phyloP scores from a whole-genome alignment of 2,113 vertebrate species.

The Silurus asotus region DNA sequence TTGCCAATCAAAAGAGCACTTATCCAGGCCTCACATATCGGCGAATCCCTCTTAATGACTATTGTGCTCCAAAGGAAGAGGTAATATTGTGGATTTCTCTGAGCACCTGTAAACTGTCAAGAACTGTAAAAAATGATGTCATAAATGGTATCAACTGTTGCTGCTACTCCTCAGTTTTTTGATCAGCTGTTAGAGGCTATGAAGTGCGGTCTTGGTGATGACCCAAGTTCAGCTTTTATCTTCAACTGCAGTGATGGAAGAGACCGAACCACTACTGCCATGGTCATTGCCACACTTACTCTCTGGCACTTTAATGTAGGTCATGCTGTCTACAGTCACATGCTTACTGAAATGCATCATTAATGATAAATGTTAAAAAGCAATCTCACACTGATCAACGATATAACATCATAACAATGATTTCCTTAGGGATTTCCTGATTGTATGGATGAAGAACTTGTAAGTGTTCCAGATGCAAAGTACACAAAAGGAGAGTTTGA shows the following conservation, averaged over 20 bases:
- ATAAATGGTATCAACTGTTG: neutral
- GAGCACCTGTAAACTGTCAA: neutral
- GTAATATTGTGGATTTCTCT: constrained; percentile 44
- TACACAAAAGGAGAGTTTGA: constrained; percentile 90
- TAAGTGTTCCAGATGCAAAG: constrained; percentile 85
- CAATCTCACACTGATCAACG: neutral
- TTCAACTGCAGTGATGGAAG: constrained; percentile 84
- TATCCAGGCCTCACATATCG: constrained; percentile 74
- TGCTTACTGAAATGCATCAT: neutral
- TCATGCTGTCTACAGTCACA: neutral
- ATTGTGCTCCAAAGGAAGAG: constrained; percentile 79
- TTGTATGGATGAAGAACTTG: constrained; percentile 78
- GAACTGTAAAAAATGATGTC: neutral
- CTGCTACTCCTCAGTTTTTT: constrained; percentile 71
- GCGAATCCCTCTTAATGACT: constrained; percentile 77
- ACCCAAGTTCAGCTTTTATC: constrained; percentile 73
- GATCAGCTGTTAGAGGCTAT: constrained; percentile 75
- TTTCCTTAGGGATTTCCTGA: constrained; percentile 77
- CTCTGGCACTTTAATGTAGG: constrained; percentile 83
- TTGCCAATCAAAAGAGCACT: constrained; percentile 72
- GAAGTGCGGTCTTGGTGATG: constrained; percentile 69
- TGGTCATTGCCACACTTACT: constrained; percentile 81
- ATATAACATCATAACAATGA: neutral
- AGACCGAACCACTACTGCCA: constrained; percentile 81
- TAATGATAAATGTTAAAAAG: neutral